Conservation (phyloP, 2,888 invertebrate genomes). For the Dicycla oo region DNA sequence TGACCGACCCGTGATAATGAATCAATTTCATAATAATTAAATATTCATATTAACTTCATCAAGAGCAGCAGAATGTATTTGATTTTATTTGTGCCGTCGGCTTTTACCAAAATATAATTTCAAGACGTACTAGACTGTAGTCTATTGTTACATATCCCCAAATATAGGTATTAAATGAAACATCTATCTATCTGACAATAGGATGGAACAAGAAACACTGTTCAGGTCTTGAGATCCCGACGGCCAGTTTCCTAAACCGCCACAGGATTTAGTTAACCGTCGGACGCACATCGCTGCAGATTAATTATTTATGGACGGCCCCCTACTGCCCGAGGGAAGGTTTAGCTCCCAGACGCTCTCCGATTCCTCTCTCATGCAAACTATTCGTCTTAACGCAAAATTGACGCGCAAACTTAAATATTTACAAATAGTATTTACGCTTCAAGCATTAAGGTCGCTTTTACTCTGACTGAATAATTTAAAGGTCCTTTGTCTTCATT, state of each 20-base stretch:
- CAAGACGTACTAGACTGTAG: neutral
- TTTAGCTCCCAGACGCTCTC: slow-evolving; percentile 87
- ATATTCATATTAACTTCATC: no score
- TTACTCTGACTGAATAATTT: slow-evolving; percentile 87
- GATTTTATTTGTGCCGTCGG: neutral
- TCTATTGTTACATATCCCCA: neutral
- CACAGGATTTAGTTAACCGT: slow-evolving; percentile 85
- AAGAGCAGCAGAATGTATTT: no score
- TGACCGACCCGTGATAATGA: no score
- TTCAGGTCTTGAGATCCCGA: slow-evolving; percentile 68
- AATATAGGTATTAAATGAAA: slow-evolving; percentile 39
- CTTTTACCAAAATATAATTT: neutral
- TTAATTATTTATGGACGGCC: slow-evolving; percentile 89
- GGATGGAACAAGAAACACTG: slow-evolving; percentile 70
- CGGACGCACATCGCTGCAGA: slow-evolving; percentile 86
- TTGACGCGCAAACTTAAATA: slow-evolving; percentile 85
- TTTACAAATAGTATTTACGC: slow-evolving; percentile 84
- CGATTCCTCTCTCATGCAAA: slow-evolving; percentile 88
- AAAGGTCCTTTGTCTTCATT: slow-evolving; percentile 88
- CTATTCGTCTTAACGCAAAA: slow-evolving; percentile 88
- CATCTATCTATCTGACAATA: slow-evolving; percentile 49
- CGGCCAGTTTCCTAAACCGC: slow-evolving; percentile 78
- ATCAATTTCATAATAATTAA: no score
- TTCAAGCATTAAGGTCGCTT: slow-evolving; percentile 83
- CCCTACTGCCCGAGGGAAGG: slow-evolving; percentile 82